A percentile compares a stretch with the other conserved stretches of the same genome.
Evolutionary conservation across 2,797 vertebrate genomes (phyloP).

Genomic region (Pipistrellus pygmaeus): DNA sequence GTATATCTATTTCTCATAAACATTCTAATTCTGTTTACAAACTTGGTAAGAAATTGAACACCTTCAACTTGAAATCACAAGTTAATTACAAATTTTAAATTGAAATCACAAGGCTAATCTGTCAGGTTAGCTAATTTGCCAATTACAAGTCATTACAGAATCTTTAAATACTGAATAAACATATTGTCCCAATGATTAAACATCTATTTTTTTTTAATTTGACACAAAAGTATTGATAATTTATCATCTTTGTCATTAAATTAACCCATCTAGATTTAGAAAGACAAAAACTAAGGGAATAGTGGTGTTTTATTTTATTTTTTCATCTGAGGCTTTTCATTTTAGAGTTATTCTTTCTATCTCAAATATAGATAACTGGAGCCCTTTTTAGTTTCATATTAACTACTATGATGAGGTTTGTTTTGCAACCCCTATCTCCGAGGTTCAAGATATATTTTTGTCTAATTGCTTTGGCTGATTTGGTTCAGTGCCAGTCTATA

Average conservation of each 20-base stretch:
- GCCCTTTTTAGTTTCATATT: not conserved
- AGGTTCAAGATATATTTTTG: not conserved
- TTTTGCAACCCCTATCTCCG: not conserved
- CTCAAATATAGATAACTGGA: not conserved
- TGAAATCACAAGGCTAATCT: conserved; percentile 66
- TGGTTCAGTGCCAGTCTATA: not conserved
- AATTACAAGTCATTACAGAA: conserved; percentile 67
- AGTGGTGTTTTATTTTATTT: not conserved
- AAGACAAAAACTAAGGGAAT: conserved; percentile 32
- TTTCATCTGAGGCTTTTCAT: not conserved
- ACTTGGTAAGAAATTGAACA: conserved; percentile 50
- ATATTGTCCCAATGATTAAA: conserved; percentile 70
- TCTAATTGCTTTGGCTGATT: conserved; percentile 5
- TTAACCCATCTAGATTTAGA: conserved; percentile 60
- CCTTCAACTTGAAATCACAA: conserved; percentile 70
- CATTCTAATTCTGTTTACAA: conserved; percentile 75
- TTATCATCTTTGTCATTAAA: conserved; percentile 74
- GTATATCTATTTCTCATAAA: conserved; percentile 64
- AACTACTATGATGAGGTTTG: not conserved
- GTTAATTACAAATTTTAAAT: conserved; percentile 73
- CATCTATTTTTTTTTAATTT: conserved; percentile 68
- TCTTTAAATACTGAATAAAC: conserved; percentile 70
- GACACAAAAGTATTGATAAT: conserved; percentile 72
- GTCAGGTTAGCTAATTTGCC: conserved; percentile 49
- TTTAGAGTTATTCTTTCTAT: conserved; percentile 19